A percentile compares a stretch with the other conserved stretches of the same genome.
Evolutionary conservation across 1,140 invertebrate genomes (phyloP).

Genomic region (Macrobrachium rosenbergii): DNA sequence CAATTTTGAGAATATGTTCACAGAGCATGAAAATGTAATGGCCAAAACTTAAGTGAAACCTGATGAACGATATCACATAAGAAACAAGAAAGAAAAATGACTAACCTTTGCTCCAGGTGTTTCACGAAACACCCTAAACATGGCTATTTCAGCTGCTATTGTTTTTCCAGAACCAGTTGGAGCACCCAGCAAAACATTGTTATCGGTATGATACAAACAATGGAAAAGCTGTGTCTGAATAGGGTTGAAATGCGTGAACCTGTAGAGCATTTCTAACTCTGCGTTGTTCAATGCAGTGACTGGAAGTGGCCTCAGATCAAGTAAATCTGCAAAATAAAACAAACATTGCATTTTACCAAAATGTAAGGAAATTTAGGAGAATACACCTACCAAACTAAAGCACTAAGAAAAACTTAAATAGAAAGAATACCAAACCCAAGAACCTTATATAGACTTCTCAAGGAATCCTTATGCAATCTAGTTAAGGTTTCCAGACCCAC

Average conservation of each 20-base stretch:
- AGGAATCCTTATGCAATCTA: too few relatives aligned
- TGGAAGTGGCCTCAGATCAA: slow-evolving; percentile 92
- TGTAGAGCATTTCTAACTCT: slow-evolving; percentile 86
- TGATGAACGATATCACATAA: too few relatives aligned
- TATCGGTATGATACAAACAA: slow-evolving; percentile 94
- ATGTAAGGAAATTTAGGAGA: too few relatives aligned
- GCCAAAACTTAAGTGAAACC: too few relatives aligned
- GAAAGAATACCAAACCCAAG: too few relatives aligned
- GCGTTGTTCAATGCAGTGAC: slow-evolving; percentile 84
- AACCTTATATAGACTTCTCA: too few relatives aligned
- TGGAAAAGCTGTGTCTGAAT: slow-evolving; percentile 99
- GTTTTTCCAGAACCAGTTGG: slow-evolving; percentile 99
- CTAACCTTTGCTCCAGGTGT: slow-evolving; percentile 86
- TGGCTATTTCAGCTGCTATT: slow-evolving; percentile 97
- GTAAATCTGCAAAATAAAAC: slow-evolving; percentile 77
- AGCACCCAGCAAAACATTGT: slow-evolving; percentile 94
- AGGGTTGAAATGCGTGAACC: slow-evolving; percentile 97
- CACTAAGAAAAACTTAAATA: too few relatives aligned
- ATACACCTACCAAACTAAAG: too few relatives aligned
- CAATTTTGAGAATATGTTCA: too few relatives aligned
- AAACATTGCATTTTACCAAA: background rate
- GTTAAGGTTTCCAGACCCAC: too few relatives aligned
- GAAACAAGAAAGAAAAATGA: background rate
- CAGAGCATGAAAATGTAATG: too few relatives aligned
- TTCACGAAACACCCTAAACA: slow-evolving; percentile 91